Conservation (phyloP, 2,797 vertebrate species). For the Sciurus vulgaris region DNA sequence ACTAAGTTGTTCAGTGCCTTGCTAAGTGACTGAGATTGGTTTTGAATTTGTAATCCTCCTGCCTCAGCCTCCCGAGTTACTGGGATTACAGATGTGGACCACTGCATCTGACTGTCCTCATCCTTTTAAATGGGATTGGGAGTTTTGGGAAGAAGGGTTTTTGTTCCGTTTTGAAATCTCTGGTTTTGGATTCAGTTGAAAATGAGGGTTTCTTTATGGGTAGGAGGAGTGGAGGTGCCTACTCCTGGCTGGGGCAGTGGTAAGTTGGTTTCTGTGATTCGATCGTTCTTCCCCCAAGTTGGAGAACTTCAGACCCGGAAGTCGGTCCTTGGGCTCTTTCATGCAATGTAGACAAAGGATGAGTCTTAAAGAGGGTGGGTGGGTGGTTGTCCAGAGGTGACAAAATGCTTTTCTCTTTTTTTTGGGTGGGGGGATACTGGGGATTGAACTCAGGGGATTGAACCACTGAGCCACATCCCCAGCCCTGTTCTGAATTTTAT, state of each 20-base stretch:
- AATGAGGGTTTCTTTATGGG: background rate
- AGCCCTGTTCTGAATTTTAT: no score
- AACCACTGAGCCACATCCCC: no score
- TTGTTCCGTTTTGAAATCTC: slow-evolving; percentile 17
- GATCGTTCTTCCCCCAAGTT: background rate
- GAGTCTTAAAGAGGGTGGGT: background rate
- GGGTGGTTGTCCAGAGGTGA: background rate
- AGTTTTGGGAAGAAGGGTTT: background rate
- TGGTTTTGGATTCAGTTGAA: background rate
- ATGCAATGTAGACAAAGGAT: background rate
- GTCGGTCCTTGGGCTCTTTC: background rate
- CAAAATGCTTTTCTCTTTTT: background rate
- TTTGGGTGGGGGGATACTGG: no score
- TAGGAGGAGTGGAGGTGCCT: background rate
- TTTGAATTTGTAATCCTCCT: no score
- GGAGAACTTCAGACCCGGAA: background rate
- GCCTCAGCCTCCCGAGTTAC: no score
- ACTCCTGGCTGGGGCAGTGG: background rate
- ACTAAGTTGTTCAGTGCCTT: no score
- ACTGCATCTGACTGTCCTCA: no score
- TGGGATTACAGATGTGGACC: no score
- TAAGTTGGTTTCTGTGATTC: background rate
- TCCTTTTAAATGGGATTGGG: background rate
- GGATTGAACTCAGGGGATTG: no score
- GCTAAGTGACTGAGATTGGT: no score